Conservation (phyloP, 2,797 vertebrate species). For the Sebastes oblongus region DNA sequence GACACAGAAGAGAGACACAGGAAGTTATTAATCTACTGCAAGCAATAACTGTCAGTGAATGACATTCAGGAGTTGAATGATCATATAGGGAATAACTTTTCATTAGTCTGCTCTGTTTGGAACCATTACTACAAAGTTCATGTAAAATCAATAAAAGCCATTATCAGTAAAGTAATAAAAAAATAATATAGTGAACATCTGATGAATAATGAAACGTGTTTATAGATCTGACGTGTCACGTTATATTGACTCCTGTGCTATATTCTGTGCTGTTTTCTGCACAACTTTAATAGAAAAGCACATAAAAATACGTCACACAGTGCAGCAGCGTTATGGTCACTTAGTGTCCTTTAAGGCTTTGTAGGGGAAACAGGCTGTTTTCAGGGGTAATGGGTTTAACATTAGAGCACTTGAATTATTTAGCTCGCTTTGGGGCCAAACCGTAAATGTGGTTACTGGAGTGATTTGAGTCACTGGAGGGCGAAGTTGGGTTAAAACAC, state of each 20-base stretch:
- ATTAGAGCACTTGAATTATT: constrained; percentile 64
- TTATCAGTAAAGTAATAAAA: constrained; percentile 6
- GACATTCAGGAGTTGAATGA: neutral
- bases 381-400: constrained; percentile 45
- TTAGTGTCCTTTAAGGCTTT: constrained; percentile 15
- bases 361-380: constrained; percentile 19
- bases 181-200: neutral
- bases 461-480: constrained; percentile 30
- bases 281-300: neutral
- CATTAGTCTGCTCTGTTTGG: neutral
- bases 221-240: neutral
- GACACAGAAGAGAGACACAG: constrained; percentile 6
- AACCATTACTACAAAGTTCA: neutral
- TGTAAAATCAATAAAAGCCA: constrained; percentile 18
- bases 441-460: constrained; percentile 26
- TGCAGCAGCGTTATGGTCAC: constrained; percentile 5
- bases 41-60: neutral
- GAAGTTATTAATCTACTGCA: constrained; percentile 15
- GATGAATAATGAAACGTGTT: constrained; percentile 8
- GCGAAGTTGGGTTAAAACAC: constrained; percentile 65
- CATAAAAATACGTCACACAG: neutral
- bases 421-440: constrained; percentile 21
- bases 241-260: neutral
- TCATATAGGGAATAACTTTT: constrained; percentile 3
- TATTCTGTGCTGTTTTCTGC: neutral